Percentiles rank a stretch among this genome's conserved stretches.
phyloP scores from a whole-genome alignment of 2,888 invertebrate species.

The Netelia fuscicornis region DNA sequence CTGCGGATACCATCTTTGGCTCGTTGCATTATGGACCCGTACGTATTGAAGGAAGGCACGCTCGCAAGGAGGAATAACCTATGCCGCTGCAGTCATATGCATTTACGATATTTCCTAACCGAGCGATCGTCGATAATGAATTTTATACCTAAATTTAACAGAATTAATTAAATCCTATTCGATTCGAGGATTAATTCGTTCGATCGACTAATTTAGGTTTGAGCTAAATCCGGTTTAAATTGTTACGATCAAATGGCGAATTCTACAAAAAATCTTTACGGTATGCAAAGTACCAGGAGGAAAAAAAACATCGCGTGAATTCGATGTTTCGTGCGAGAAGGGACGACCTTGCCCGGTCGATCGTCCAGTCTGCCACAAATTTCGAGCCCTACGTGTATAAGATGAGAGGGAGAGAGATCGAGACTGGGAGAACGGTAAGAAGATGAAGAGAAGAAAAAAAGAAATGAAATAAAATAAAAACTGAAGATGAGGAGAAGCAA shows the following conservation, averaged over 20 bases:
- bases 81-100: slow-evolving; percentile 1
- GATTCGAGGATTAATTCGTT: too few species aligned
- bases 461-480: background rate
- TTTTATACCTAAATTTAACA: background rate
- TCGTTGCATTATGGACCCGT: slow-evolving; percentile 75
- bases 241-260: background rate
- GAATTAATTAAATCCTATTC: background rate
- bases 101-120: slow-evolving; percentile 27
- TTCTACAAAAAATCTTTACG: too few species aligned
- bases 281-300: too few species aligned
- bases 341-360: slow-evolving; percentile 71
- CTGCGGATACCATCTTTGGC: slow-evolving; percentile 75
- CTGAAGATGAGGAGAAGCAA: slow-evolving; percentile 6
- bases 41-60: slow-evolving; percentile 17
- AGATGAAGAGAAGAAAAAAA: slow-evolving; percentile 10
- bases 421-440: background rate
- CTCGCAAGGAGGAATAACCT: slow-evolving; percentile 3
- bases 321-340: slow-evolving; percentile 37
- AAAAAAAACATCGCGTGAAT: slow-evolving; percentile 3
- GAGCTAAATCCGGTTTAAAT: background rate
- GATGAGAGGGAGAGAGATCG: background rate
- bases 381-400: slow-evolving; percentile 33
- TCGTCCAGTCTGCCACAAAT: slow-evolving; percentile 60
- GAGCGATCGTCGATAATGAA: slow-evolving; percentile 10
- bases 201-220: background rate